phyloP scores from a whole-genome alignment of 92 coral and sea anemone genomes.

The Porites cylindrica region DNA sequence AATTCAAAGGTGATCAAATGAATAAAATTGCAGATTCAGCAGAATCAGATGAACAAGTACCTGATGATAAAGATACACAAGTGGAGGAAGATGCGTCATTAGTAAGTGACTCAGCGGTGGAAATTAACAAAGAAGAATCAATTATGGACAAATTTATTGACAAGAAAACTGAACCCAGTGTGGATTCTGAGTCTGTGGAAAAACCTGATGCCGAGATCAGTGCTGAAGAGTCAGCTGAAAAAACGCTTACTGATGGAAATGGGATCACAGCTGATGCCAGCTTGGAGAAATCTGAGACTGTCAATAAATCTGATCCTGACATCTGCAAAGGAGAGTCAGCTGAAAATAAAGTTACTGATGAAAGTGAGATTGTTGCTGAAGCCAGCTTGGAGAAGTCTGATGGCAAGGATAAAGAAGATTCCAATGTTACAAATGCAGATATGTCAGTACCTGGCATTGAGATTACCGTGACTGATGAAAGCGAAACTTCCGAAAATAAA shows the following conservation, averaged over 20 bases:
- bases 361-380: not conserved
- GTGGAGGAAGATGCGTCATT: not conserved
- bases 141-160: too few relatives aligned
- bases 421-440: not conserved
- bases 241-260: not conserved
- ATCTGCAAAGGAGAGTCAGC: slow-evolving; percentile 1
- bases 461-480: slow-evolving; percentile 73
- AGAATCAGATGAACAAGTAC: not conserved
- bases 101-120: not conserved
- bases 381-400: slow-evolving; percentile 12
- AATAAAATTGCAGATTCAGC: not conserved
- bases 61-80: not conserved
- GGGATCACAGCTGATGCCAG: not conserved
- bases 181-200: too few relatives aligned
- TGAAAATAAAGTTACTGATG: not conserved
- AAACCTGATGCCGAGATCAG: not conserved
- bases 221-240: slow-evolving; percentile 1
- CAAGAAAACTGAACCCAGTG: too few relatives aligned
- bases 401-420: not conserved
- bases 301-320: not conserved
- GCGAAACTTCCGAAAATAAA: slow-evolving; percentile 73
- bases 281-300: slow-evolving; percentile 2
- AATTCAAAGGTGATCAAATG: not conserved
- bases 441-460: slow-evolving; percentile 70
- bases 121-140: not conserved